A percentile compares a stretch with the other conserved stretches of the same genome.
Evolutionary conservation across 1,140 invertebrate genomes (phyloP).

Genomic region (Helicoverpa armigera): DNA sequence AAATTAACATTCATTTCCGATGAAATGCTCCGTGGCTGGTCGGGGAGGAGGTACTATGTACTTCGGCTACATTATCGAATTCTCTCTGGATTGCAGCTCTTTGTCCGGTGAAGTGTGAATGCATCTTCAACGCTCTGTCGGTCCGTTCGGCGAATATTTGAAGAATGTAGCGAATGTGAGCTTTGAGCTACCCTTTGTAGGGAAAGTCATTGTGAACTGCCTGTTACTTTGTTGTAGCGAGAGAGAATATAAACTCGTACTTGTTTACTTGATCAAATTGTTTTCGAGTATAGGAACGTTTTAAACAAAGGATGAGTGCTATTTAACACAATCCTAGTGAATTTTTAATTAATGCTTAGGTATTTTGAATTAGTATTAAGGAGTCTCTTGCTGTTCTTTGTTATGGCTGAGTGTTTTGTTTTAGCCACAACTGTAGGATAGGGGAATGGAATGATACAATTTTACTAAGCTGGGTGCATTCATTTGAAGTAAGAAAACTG

Average conservation of each 20-base stretch:
- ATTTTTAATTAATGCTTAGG: no score
- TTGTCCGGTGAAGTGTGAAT: slow-evolving; percentile 28
- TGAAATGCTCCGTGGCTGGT: neutral
- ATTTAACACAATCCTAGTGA: no score
- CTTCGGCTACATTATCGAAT: slow-evolving; percentile 10
- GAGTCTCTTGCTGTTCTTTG: no score
- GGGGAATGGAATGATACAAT: no score
- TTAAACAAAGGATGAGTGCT: neutral
- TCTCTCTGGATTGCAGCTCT: slow-evolving; percentile 15
- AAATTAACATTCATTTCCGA: neutral
- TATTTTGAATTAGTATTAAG: no score
- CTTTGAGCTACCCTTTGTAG: slow-evolving; percentile 8
- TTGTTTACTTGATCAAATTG: no score
- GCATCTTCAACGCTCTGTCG: slow-evolving; percentile 1
- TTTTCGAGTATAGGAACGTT: neutral
- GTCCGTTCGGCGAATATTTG: slow-evolving; percentile 19
- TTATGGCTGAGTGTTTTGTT: no score
- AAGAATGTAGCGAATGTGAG: slow-evolving; percentile 19
- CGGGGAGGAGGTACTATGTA: neutral
- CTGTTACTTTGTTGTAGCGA: neutral
- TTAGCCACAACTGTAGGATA: no score
- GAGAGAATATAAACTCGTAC: neutral
- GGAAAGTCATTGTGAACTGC: neutral
- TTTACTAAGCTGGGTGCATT: no score
- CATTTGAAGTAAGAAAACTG: no score